These are phyloP conservation scores for Rhagonycha fulva DNA, from an alignment of 2,888 invertebrate genomes.

Conservation along the genomic window DNA sequence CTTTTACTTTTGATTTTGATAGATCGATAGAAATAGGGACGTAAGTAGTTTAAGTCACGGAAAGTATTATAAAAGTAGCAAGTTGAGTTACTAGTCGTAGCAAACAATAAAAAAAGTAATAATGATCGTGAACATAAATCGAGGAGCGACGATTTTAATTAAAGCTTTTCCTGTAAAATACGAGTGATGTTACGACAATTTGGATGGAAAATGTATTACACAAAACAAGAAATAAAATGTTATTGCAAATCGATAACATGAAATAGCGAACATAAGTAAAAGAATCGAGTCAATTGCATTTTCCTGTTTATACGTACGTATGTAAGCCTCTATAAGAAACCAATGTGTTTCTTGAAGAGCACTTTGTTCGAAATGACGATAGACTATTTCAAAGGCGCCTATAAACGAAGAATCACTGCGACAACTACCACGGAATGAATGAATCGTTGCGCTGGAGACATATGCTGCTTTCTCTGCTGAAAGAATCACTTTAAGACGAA, in stretches of 20 bases:
- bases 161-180: constrained; percentile 4
- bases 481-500: constrained; percentile 34
- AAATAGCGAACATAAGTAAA: constrained; percentile 22
- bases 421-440: constrained; percentile 33
- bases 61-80: background rate
- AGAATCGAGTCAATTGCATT: constrained; percentile 38
- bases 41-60: no score
- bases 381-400: constrained; percentile 38
- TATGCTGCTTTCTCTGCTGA: constrained; percentile 36
- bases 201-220: background rate
- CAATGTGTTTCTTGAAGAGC: constrained; percentile 24
- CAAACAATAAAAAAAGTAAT: background rate
- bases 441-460: constrained; percentile 33
- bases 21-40: no score
- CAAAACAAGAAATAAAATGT: constrained; percentile 7
- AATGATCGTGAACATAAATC: background rate
- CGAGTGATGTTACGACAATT: background rate
- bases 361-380: constrained; percentile 24
- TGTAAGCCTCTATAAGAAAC: constrained; percentile 29
- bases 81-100: background rate
- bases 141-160: background rate
- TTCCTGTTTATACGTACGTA: constrained; percentile 40
- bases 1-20: no score
- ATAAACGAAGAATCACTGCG: constrained; percentile 40
- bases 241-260: constrained; percentile 27